phyloP scores from a whole-genome alignment of 2,888 invertebrate genomes.

The Caenorhabditis macrosperma region DNA sequence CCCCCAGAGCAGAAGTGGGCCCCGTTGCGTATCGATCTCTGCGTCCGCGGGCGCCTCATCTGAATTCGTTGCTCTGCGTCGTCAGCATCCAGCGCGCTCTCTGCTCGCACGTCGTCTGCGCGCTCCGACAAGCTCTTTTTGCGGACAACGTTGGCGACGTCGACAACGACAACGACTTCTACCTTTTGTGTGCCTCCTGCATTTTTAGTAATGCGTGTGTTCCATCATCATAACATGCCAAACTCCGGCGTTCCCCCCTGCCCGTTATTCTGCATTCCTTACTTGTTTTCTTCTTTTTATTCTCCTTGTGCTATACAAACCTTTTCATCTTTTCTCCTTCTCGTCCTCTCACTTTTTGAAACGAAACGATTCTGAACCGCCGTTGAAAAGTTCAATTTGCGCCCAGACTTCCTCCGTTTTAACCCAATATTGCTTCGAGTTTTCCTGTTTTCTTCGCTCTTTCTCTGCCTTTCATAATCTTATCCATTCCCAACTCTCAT shows the following conservation, averaged over 20 bases:
- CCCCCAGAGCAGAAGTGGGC: conserved; percentile 29
- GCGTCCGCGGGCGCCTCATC: conserved; percentile 41
- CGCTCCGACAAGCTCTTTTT: conserved; percentile 28
- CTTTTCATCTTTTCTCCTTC: background rate
- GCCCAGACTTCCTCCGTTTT: too few species aligned
- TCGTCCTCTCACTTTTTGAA: too few species aligned
- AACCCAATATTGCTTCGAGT: too few species aligned
- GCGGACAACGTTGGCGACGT: conserved; percentile 21
- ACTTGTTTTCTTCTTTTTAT: conserved; percentile 9
- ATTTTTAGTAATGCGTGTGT: conserved; percentile 33
- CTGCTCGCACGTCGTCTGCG: conserved; percentile 30
- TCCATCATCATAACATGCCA: conserved; percentile 31
- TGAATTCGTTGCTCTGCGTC: conserved; percentile 50
- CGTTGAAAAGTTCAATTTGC: too few species aligned
- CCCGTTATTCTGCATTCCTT: background rate
- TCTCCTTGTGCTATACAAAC: background rate
- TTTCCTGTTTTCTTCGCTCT: too few species aligned
- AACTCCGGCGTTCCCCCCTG: background rate
- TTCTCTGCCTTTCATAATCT: too few species aligned
- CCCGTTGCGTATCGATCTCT: conserved; percentile 46
- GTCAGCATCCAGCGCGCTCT: conserved; percentile 16
- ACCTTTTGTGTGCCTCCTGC: conserved; percentile 37
- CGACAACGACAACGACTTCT: conserved; percentile 39
- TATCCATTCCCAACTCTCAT: too few species aligned
- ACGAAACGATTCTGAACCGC: too few species aligned